Evolutionary conservation across 2,888 invertebrate species (phyloP), one percentile per base, ranked within the genome.

Genomic region (Synanthedon formicaeformis): DNA sequence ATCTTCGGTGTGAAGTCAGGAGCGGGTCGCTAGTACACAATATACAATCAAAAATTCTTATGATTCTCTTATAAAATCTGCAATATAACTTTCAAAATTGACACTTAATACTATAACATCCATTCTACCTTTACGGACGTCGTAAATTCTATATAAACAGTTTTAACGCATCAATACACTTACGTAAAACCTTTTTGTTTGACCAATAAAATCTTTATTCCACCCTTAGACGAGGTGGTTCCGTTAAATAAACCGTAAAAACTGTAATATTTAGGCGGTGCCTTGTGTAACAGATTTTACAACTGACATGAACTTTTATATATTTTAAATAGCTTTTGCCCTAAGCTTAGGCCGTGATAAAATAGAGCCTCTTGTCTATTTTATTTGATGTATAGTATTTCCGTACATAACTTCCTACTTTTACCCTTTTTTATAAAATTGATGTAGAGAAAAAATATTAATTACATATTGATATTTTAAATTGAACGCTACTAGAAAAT

Each of bases 181-280:
- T 53, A 53, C 52, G 55, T 50, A 52, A n/a, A 16, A 50, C 48
- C 50, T 57, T 58, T 23, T 56, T 66, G 69, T 69, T 63, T 62
- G 58, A 18, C 53, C 58, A 60, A 66, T 71, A 71, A 69, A 70
- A 56, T 61, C 58, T 53, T 51, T 55, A 59, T 58, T 45, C 50
- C 18, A 50, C 48, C 52, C 51, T 50, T 53, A 57, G 16, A 14
- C 18, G 49, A 18, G 23, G 56, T 55, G 58, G 58, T 62, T 61
- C 57, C 56, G 48, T 55, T 55, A 60, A 65, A 60, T 70, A 67
- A 66, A 65, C 58, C 64, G 62, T 67, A 63, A 65, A 63, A 53
- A 34, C 50, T 14, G n/a, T n/a, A 52, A 56, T 57, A 60, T 59
- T 62, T 58, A 55, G 58, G 55, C 13, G 2, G 55, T 40, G 4